Conservation (phyloP, 2,888 invertebrate genomes). For the Parnassius glacialis region DNA sequence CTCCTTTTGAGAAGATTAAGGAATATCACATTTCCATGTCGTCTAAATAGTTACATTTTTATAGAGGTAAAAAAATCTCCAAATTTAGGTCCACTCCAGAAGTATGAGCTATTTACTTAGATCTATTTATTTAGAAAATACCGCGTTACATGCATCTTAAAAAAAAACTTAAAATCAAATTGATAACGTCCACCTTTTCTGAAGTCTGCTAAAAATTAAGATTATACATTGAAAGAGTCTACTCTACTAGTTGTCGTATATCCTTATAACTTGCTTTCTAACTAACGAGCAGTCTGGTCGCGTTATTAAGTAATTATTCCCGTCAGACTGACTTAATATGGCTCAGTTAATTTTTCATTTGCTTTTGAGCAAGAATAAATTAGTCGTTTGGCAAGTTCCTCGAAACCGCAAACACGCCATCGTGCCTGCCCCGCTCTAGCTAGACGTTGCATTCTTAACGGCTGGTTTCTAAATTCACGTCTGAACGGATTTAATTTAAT, state of each 20-base stretch:
- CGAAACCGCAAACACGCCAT: constrained; percentile 1
- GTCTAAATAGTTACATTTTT: no score
- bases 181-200: no score
- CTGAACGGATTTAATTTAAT: neutral
- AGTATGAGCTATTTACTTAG: no score
- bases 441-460: constrained; percentile 3
- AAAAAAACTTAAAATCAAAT: no score
- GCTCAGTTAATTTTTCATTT: neutral
- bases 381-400: constrained; percentile 12
- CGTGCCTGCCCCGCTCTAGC: constrained; percentile 3
- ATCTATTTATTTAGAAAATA: no score
- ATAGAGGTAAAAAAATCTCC: no score
- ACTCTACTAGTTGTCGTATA: neutral
- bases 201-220: no score
- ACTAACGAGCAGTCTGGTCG: neutral
- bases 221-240: neutral
- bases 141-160: no score
- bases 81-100: no score
- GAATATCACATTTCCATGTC: no score
- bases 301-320: neutral
- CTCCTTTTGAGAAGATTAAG: no score
- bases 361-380: constrained; percentile 4
- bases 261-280: neutral
- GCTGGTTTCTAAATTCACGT: constrained; percentile 4
- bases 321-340: neutral